Evolutionary conservation across 2,888 invertebrate species (phyloP).

Genomic region (Globia sparganii): DNA sequence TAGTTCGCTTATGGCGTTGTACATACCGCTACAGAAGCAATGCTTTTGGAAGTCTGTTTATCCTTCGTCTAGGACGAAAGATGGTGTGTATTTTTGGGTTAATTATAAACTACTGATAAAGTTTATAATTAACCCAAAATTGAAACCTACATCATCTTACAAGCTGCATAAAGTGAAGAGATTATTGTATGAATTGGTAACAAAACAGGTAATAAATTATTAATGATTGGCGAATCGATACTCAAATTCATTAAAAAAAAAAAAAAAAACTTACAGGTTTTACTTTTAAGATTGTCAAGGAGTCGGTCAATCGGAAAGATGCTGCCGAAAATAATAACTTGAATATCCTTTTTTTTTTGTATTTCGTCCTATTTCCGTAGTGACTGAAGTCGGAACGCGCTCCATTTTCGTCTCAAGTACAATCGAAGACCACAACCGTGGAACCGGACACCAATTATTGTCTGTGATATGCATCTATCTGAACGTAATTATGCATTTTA

Average conservation of each 20-base stretch:
- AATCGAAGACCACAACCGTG: slow-evolving; percentile 64
- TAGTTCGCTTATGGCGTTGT: too few species aligned
- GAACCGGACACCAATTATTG: slow-evolving; percentile 68
- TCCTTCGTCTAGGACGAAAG: not conserved
- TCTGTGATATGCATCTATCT: slow-evolving; percentile 43
- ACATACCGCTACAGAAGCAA: too few species aligned
- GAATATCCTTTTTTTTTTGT: not conserved
- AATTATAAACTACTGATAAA: too few species aligned
- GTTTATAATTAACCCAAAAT: too few species aligned
- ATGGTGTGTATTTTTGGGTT: not conserved
- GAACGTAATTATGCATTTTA: slow-evolving; percentile 30
- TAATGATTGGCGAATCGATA: not conserved
- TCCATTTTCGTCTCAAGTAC: slow-evolving; percentile 61
- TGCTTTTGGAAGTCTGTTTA: not conserved
- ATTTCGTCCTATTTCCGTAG: slow-evolving; percentile 20
- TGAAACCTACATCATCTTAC: too few species aligned
- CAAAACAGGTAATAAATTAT: not conserved
- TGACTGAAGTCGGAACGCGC: slow-evolving; percentile 10
- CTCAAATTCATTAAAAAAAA: too few species aligned
- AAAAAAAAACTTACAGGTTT: not conserved
- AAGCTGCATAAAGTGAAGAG: not conserved
- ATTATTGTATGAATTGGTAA: too few species aligned
- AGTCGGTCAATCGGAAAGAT: not conserved
- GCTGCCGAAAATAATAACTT: not conserved
- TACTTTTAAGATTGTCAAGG: not conserved